A percentile compares a stretch with the other conserved stretches of the same genome.
These are phyloP conservation scores for Coenobita brevimanus DNA, from an alignment of 1,140 invertebrate genomes.

Conservation along the genomic window DNA sequence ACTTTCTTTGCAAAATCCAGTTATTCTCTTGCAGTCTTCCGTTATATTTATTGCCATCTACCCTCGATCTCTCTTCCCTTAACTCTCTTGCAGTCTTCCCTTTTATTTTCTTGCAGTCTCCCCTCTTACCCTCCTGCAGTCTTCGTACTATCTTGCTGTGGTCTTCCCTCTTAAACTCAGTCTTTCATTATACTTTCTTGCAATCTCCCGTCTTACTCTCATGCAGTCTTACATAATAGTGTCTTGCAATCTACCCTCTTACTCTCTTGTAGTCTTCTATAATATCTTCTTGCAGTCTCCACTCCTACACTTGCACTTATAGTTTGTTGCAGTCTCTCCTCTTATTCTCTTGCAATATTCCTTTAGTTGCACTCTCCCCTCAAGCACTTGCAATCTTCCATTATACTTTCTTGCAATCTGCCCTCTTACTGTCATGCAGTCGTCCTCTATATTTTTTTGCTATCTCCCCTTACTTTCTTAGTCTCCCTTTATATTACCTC, in stretches of 20 bases:
- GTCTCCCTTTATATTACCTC: neutral
- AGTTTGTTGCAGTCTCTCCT: no score
- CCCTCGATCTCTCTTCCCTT: neutral
- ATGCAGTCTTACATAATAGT: neutral
- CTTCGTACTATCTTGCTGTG: no score
- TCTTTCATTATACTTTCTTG: neutral
- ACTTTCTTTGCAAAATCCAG: no score
- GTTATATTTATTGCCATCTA: neutral
- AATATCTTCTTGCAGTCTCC: neutral
- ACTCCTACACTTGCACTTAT: no score
- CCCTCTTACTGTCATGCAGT: neutral
- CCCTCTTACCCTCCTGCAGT: no score
- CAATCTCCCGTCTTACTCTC: neutral
- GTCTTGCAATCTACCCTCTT: neutral
- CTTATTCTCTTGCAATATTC: no score
- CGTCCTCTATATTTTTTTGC: neutral
- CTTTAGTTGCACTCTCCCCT: neutral
- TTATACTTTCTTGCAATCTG: neutral
- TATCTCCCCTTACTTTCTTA: neutral
- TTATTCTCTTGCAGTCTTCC: neutral
- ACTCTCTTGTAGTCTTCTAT: neutral
- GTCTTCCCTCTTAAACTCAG: neutral
- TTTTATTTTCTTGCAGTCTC: no score
- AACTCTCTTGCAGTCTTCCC: neutral
- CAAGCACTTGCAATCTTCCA: neutral